A percentile compares a stretch with the other conserved stretches of the same genome.
These are phyloP conservation scores for Agapostemon virescens DNA, from an alignment of 2,888 invertebrate species.

Conservation along the genomic window DNA sequence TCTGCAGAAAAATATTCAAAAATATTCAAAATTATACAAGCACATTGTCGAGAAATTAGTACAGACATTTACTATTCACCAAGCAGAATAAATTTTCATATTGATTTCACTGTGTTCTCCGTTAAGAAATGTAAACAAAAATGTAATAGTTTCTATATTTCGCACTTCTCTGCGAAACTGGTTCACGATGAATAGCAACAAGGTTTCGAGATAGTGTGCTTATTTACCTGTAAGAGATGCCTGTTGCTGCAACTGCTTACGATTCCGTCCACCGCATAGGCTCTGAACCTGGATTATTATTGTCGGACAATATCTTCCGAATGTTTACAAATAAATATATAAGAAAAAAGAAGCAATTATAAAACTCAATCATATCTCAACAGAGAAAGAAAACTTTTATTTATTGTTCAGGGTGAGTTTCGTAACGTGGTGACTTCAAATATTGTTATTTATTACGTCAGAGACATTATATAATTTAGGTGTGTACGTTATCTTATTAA, in stretches of 20 bases:
- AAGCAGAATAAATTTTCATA: background rate
- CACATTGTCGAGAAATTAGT: background rate
- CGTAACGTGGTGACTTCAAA: too few relatives aligned
- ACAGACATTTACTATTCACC: background rate
- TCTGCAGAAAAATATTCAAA: background rate
- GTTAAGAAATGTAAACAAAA: background rate
- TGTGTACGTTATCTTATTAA: too few relatives aligned
- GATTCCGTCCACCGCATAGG: background rate
- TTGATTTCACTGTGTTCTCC: background rate
- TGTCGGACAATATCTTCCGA: background rate
- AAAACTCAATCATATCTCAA: background rate
- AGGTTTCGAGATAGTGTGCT: background rate
- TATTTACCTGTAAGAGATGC: background rate
- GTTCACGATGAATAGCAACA: slow-evolving; percentile 3
- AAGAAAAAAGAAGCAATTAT: background rate
- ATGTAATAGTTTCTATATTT: background rate
- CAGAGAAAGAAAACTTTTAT: background rate
- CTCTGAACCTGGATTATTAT: background rate
- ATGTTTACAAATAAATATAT: background rate
- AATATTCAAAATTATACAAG: slow-evolving; percentile 1
- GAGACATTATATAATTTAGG: too few relatives aligned
- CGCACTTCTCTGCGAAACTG: background rate
- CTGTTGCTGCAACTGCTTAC: background rate
- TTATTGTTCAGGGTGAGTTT: too few relatives aligned
- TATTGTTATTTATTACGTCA: too few relatives aligned